These are phyloP conservation scores for Octopus bimaculoides DNA, from an alignment of 1,140 invertebrate species.

Conservation along the genomic window DNA sequence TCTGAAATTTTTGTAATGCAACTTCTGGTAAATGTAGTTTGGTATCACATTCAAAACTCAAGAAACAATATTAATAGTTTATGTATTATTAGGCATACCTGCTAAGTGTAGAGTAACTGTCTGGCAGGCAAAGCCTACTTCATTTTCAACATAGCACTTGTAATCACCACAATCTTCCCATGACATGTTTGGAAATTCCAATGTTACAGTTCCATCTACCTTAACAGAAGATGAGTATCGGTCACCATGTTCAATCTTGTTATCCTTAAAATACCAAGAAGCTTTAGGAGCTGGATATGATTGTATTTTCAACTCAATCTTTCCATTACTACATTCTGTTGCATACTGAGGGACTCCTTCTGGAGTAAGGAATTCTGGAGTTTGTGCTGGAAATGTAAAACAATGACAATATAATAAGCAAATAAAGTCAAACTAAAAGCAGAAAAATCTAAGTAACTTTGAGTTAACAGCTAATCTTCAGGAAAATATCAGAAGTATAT, in stretches of 20 bases:
- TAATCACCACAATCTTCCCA: slow-evolving; percentile 84
- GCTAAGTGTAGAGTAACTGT: slow-evolving; percentile 81
- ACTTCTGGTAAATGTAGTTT: too few species aligned
- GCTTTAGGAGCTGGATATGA: slow-evolving; percentile 59
- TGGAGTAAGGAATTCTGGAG: slow-evolving; percentile 35
- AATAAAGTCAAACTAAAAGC: too few species aligned
- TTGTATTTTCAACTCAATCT: slow-evolving; percentile 34
- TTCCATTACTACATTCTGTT: slow-evolving; percentile 32
- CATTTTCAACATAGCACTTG: slow-evolving; percentile 88
- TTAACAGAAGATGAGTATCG: slow-evolving; percentile 81
- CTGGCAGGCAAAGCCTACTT: slow-evolving; percentile 82
- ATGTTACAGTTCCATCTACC: slow-evolving; percentile 54
- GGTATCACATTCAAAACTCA: too few species aligned
- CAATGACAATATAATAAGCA: not conserved
- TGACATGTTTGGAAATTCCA: slow-evolving; percentile 43
- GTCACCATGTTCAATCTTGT: slow-evolving; percentile 69
- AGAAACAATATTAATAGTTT: not conserved
- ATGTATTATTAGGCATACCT: slow-evolving; percentile 36
- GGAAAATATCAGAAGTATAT: too few species aligned
- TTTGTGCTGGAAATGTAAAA: slow-evolving; percentile 27
- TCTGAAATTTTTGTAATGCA: too few species aligned
- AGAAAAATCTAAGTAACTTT: too few species aligned
- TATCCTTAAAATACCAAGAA: slow-evolving; percentile 82
- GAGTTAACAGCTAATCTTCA: too few species aligned
- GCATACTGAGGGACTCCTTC: slow-evolving; percentile 38